These are phyloP conservation scores for Hippocampus zosterae DNA, from an alignment of 2,113 vertebrate genomes.

Conservation along the genomic window DNA sequence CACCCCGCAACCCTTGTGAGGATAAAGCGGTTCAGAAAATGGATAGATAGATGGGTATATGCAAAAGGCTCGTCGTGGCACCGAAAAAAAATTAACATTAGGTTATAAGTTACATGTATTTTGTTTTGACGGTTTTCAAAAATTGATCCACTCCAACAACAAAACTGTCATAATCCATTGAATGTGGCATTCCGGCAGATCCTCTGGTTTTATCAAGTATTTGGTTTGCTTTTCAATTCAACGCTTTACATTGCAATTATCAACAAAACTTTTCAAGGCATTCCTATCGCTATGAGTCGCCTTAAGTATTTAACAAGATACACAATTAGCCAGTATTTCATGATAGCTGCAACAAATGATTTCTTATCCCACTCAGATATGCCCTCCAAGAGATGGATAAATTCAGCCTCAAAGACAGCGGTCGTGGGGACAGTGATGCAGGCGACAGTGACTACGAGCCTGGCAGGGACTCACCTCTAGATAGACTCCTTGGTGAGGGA, in stretches of 20 bases:
- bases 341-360: conserved; percentile 5
- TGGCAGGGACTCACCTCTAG: conserved; percentile 93
- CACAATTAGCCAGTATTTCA: neutral
- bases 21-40: no score
- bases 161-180: neutral
- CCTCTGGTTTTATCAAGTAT: neutral
- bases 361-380: conserved; percentile 73
- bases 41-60: no score
- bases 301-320: neutral
- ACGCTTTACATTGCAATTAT: neutral
- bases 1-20: no score
- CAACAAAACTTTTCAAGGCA: neutral
- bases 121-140: no score
- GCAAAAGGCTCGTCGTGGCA: no score
- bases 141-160: neutral
- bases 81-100: no score
- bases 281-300: neutral
- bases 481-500: conserved; percentile 89
- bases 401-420: conserved; percentile 98
- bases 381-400: conserved; percentile 98
- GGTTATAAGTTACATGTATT: no score
- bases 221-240: neutral
- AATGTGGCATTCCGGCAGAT: neutral
- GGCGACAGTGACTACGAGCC: conserved; percentile 98
- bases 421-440: conserved; percentile 94